A percentile compares a stretch with the other conserved stretches of the same genome.
phyloP scores from a whole-genome alignment of 2,113 vertebrate species.

The Gallinago jamesoni region DNA sequence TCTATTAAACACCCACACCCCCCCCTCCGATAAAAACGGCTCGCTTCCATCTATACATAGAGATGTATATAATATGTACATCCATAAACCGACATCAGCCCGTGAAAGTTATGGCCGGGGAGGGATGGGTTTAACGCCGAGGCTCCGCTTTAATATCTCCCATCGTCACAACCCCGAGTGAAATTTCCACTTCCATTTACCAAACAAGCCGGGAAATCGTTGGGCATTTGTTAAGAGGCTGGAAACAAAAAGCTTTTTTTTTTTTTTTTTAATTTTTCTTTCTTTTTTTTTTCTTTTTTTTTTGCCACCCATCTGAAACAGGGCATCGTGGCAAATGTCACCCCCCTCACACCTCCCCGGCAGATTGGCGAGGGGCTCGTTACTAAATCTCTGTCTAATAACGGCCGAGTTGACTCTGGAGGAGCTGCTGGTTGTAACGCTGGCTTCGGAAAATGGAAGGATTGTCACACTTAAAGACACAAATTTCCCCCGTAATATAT shows the following conservation, averaged over 20 bases:
- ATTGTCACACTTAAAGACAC: conserved; percentile 76
- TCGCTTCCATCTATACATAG: neutral
- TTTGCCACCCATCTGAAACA: conserved; percentile 11
- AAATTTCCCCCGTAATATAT: conserved; percentile 79
- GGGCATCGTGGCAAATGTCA: conserved; percentile 35
- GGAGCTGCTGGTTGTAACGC: conserved; percentile 58
- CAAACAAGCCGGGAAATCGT: neutral
- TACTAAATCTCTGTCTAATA: conserved; percentile 73
- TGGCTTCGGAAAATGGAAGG: conserved; percentile 61
- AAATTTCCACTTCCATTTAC: neutral
- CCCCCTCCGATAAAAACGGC: neutral
- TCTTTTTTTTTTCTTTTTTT: neutral
- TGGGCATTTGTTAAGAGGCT: neutral
- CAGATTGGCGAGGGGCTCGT: conserved; percentile 56
- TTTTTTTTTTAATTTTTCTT: neutral
- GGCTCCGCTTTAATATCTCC: neutral
- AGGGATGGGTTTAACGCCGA: neutral
- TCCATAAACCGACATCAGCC: neutral
- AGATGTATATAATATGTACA: neutral
- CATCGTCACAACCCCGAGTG: neutral
- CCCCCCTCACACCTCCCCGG: neutral
- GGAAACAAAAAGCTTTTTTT: neutral
- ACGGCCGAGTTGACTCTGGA: conserved; percentile 60
- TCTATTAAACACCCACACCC: neutral
- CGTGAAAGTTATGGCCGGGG: neutral